Base-by-base conservation (phyloP, 1,140 invertebrate genomes). In the Cherax quadricarinatus region DNA sequence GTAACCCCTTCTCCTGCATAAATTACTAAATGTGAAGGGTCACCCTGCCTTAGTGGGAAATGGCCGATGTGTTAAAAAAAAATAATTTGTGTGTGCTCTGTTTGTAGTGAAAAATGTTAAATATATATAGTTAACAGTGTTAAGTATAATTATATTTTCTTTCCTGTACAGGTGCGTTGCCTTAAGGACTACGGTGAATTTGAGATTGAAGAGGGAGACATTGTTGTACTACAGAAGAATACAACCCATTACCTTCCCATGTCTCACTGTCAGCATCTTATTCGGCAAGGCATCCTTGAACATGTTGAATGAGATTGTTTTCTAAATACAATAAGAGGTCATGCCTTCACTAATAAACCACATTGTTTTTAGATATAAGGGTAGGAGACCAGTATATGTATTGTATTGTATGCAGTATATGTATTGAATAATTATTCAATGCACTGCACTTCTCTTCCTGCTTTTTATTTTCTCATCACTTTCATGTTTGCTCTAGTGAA, bases 161-260 rank as follows among this genome's bases (percentile, higher is more conserved):
- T 30, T 87, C 95, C 95, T 89, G 86, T 57, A 24, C 87, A 97
- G 97, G 98, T 99, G 1, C 95, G 98, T 57, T 99, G 98, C 95
- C 94, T 99, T 49, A 95, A 96, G 78, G 98, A 99, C 95, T 98
- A 98, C 96, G 99, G 99, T 1, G 98, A 98, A 95, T 97, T 98
- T 94, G 98, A 99, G 95, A 96, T 99, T 21, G 98, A 98, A 94
- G 97, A 99, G 96, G 99, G 99, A 66, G 97, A 98, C 94, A 96
- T 97, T 0, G 96, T 99, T 48, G 96, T 97, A 86, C 95, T 99
- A 1, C 98, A 98, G 95, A 98, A 98, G 95, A 98, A 99, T 94
- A 98, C 97, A 94, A 97, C 98, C 95, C 98, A 99, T 95, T 97
- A 98, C 94, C 95, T 99, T 60, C 97, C 98, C 14, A 96, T 98